phyloP scores from a whole-genome alignment of 2,888 invertebrate genomes.

The Heteromyza rotundicornis region DNA sequence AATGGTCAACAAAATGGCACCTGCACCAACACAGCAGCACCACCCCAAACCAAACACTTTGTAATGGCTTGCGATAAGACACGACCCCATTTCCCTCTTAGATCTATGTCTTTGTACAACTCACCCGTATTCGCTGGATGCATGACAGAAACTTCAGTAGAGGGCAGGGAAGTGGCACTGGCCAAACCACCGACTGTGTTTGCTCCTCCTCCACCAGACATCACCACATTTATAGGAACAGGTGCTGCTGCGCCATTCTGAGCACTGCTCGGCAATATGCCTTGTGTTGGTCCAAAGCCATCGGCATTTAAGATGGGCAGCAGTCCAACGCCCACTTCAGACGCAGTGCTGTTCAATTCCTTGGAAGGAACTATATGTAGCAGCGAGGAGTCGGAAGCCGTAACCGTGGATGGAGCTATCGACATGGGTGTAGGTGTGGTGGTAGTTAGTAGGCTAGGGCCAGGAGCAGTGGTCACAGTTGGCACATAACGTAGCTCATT shows the following conservation, averaged over 20 bases:
- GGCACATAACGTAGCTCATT: constrained; percentile 33
- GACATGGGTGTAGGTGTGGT: background rate
- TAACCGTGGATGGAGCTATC: background rate
- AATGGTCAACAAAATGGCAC: no score
- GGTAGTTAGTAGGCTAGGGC: background rate
- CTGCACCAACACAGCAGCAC: no score
- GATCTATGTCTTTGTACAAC: no score
- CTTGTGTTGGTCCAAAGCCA: background rate
- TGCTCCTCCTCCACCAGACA: background rate
- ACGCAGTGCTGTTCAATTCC: background rate
- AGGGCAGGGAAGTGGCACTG: background rate
- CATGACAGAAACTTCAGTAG: background rate
- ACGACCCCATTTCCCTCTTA: no score
- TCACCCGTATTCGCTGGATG: background rate
- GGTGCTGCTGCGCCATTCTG: background rate
- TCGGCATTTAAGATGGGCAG: no score
- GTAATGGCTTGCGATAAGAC: no score
- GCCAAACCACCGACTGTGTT: background rate
- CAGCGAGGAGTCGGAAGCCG: constrained; percentile 12
- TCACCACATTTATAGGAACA: no score
- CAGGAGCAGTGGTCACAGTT: constrained; percentile 29
- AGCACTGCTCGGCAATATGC: background rate
- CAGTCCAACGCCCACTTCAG: background rate
- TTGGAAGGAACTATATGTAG: constrained; percentile 16
- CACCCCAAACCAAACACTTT: no score